These are phyloP conservation scores for Chloroclystis v-ata DNA, from an alignment of 2,888 invertebrate species.

Conservation along the genomic window DNA sequence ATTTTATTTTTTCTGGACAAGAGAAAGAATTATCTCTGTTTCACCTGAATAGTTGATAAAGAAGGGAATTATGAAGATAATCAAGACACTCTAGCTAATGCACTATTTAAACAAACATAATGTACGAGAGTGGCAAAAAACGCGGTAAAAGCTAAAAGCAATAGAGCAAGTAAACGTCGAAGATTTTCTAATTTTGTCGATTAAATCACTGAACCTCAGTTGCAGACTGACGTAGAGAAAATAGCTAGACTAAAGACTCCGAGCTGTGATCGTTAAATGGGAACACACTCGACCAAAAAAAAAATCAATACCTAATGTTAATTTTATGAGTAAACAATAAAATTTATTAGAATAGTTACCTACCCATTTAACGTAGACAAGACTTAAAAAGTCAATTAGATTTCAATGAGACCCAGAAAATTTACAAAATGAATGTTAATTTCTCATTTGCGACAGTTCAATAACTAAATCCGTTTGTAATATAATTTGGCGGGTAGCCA, in stretches of 20 bases:
- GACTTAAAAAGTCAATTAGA: background rate
- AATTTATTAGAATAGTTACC: too few species aligned
- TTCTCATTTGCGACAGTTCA: conserved; percentile 33
- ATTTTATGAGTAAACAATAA: too few species aligned
- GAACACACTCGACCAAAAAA: too few species aligned
- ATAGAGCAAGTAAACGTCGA: conserved; percentile 34
- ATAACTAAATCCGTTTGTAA: conserved; percentile 31
- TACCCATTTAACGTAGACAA: background rate
- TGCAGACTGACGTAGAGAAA: conserved; percentile 41
- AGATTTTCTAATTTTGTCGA: conserved; percentile 51
- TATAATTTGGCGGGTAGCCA: conserved; percentile 38
- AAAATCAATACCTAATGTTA: too few species aligned
- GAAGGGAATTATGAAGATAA: background rate
- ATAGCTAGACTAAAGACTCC: conserved; percentile 38
- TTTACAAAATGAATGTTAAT: conserved; percentile 27
- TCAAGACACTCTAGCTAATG: too few species aligned
- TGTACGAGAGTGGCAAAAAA: background rate
- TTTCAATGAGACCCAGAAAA: conserved; percentile 18
- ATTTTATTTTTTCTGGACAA: too few species aligned
- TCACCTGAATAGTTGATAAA: too few species aligned
- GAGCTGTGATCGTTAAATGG: conserved; percentile 27
- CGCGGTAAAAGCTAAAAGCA: conserved; percentile 6
- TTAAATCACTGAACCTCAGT: conserved; percentile 43
- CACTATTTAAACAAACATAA: background rate
- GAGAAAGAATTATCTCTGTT: too few species aligned